Percentiles rank a stretch among this genome's conserved stretches.
phyloP scores from a whole-genome alignment of 2,113 vertebrate genomes.

The Marcusenius ussheri region DNA sequence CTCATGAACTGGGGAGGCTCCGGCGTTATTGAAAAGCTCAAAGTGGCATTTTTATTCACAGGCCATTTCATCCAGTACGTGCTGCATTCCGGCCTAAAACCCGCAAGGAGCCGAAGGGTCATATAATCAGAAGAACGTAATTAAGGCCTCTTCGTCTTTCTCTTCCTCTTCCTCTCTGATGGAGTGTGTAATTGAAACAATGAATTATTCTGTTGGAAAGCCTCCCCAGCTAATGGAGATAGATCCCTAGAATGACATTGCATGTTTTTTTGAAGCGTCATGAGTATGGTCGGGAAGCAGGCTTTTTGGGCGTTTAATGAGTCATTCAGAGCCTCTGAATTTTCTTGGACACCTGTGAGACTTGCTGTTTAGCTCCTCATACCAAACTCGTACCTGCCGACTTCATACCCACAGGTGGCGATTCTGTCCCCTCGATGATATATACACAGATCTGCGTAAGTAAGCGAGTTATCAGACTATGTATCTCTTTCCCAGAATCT shows the following conservation, averaged over 20 bases:
- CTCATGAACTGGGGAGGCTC: background rate
- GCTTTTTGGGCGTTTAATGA: background rate
- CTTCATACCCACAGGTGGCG: background rate
- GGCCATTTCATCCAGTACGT: background rate
- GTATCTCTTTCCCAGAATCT: background rate
- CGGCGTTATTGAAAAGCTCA: background rate
- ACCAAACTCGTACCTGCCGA: background rate
- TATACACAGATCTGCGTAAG: background rate
- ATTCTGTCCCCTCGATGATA: background rate
- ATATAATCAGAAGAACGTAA: background rate
- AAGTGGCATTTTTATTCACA: background rate
- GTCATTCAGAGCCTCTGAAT: background rate
- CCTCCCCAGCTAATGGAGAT: background rate
- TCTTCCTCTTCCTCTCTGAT: background rate
- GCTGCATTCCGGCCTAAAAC: background rate
- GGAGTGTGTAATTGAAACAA: constrained; percentile 3
- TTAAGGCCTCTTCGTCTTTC: background rate
- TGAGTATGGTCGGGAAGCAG: background rate
- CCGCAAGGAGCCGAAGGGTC: background rate
- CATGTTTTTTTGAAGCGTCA: background rate
- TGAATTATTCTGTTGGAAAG: background rate
- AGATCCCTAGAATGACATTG: background rate
- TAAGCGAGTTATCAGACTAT: background rate
- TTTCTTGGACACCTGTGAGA: background rate
- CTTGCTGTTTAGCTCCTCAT: background rate